Evolutionary conservation across 2,888 invertebrate species (phyloP).

Genomic region (Stictocephala bisonia): DNA sequence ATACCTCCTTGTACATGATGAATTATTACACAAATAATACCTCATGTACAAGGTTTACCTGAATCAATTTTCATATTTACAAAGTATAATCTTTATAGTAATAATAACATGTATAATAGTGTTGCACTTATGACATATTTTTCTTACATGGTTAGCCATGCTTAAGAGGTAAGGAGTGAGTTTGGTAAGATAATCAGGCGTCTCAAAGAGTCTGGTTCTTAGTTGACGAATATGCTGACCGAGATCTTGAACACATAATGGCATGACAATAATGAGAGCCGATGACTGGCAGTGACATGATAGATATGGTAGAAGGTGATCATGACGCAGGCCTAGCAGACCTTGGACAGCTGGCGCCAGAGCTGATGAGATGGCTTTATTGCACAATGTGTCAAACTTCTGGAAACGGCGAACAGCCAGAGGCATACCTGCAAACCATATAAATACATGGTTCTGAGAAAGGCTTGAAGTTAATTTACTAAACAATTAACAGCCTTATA

Average conservation of each 20-base stretch:
- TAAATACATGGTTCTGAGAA: background rate
- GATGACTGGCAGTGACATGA: slow-evolving; percentile 11
- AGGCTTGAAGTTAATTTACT: too few species aligned
- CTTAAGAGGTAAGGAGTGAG: background rate
- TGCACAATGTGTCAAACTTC: slow-evolving; percentile 22
- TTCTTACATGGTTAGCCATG: slow-evolving; percentile 6
- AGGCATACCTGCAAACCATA: slow-evolving; percentile 39
- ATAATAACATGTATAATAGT: too few species aligned
- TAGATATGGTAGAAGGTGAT: slow-evolving; percentile 36
- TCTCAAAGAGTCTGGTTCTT: background rate
- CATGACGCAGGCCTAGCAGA: slow-evolving; percentile 7
- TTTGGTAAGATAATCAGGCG: background rate
- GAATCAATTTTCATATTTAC: too few species aligned
- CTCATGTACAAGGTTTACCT: too few species aligned
- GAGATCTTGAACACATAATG: slow-evolving; percentile 25
- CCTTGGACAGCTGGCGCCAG: slow-evolving; percentile 2
- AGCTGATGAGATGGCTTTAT: background rate
- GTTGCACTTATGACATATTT: too few species aligned
- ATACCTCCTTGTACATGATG: too few species aligned
- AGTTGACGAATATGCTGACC: slow-evolving; percentile 8
- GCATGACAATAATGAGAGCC: background rate
- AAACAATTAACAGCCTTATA: too few species aligned
- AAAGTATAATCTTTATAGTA: too few species aligned
- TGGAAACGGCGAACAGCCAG: slow-evolving; percentile 28
- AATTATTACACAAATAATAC: too few species aligned